A percentile compares a stretch with the other conserved stretches of the same genome.
Evolutionary conservation across 2,888 invertebrate species (phyloP).

Genomic region (Pyrochroa serraticornis): DNA sequence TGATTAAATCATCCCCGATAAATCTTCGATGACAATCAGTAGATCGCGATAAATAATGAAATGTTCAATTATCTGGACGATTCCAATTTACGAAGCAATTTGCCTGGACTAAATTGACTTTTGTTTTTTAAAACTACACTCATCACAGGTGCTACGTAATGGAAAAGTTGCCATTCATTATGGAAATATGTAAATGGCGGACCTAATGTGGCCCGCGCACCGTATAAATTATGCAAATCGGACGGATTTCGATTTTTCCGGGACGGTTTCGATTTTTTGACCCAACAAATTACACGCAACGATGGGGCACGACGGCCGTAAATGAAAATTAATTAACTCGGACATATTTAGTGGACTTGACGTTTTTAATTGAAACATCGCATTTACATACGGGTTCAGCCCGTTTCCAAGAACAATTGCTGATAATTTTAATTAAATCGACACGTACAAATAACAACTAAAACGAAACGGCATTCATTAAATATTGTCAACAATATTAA

Average conservation of each 20-base stretch:
- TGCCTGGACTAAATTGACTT: slow-evolving; percentile 27
- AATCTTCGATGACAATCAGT: slow-evolving; percentile 18
- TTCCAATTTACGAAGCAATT: slow-evolving; percentile 23
- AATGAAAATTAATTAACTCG: slow-evolving; percentile 29
- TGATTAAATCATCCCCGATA: slow-evolving; percentile 14
- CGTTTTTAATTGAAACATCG: slow-evolving; percentile 33
- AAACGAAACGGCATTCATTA: slow-evolving; percentile 37
- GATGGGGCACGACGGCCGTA: neutral
- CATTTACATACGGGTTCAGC: slow-evolving; percentile 28
- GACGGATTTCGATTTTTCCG: neutral
- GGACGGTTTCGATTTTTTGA: neutral
- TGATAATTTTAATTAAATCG: slow-evolving; percentile 39
- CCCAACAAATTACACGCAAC: too few relatives aligned
- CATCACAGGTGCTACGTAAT: neutral
- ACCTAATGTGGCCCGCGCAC: neutral
- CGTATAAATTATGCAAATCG: slow-evolving; percentile 3
- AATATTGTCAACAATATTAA: slow-evolving; percentile 41
- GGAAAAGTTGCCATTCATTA: neutral
- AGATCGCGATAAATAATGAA: slow-evolving; percentile 23
- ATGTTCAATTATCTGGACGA: slow-evolving; percentile 24
- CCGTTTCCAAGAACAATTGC: slow-evolving; percentile 36
- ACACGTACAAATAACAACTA: slow-evolving; percentile 37
- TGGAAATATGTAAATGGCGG: slow-evolving; percentile 5
- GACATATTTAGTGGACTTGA: slow-evolving; percentile 21
- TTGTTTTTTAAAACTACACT: neutral